These are phyloP conservation scores for Tipula confusa DNA, from an alignment of 2,888 invertebrate species.

Conservation along the genomic window DNA sequence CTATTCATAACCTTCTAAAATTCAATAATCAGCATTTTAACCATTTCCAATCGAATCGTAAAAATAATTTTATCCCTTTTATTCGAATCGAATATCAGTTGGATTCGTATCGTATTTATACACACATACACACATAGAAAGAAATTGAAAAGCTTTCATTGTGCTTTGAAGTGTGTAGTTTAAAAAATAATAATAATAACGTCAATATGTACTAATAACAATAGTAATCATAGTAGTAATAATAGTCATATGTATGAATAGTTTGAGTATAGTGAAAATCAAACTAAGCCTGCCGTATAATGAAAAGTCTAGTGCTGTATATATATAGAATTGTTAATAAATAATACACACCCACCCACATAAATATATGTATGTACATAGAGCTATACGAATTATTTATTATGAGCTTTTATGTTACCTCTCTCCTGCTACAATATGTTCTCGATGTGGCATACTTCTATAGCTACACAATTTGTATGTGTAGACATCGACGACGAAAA, in stretches of 20 bases:
- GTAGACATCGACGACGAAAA: too few relatives aligned
- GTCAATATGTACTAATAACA: neutral
- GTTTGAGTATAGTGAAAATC: neutral
- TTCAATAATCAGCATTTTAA: neutral
- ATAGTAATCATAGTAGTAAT: neutral
- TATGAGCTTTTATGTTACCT: neutral
- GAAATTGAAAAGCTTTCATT: neutral
- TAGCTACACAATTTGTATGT: too few relatives aligned
- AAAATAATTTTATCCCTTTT: neutral
- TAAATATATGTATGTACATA: neutral
- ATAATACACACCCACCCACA: neutral
- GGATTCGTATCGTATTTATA: neutral
- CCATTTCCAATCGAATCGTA: neutral
- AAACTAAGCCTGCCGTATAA: too few relatives aligned
- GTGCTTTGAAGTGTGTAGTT: neutral
- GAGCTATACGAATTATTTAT: too few relatives aligned
- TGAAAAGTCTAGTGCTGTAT: neutral
- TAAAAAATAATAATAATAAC: neutral
- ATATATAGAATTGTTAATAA: too few relatives aligned
- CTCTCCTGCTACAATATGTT: neutral
- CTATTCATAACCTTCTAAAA: too few relatives aligned
- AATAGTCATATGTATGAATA: neutral
- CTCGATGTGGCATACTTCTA: neutral
- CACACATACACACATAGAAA: neutral
- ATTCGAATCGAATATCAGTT: neutral